phyloP scores from a whole-genome alignment of 2,797 vertebrate genomes.

The Allochrocebus solatus region DNA sequence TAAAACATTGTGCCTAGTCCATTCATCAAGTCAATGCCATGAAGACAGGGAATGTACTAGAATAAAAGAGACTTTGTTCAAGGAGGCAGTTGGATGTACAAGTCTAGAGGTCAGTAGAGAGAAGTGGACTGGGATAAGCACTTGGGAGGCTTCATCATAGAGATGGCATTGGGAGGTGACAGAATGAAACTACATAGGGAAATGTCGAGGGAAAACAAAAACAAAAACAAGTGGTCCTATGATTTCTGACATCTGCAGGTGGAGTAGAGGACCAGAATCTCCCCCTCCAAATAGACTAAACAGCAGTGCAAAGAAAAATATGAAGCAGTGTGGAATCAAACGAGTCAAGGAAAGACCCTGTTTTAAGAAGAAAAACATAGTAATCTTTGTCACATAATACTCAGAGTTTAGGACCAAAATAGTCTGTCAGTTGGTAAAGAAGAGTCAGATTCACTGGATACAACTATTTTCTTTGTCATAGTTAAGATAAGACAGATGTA shows the following conservation, averaged over 20 bases:
- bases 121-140: not conserved
- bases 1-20: not conserved
- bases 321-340: accelerated
- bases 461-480: not conserved
- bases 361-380: not conserved
- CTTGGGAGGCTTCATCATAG: not conserved
- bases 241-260: not conserved
- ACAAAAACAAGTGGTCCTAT: not conserved
- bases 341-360: not conserved
- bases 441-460: not conserved
- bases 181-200: not conserved
- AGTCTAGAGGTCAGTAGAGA: not conserved
- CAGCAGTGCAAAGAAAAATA: not conserved
- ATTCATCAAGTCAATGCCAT: not conserved
- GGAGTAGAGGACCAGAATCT: not conserved
- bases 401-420: not conserved
- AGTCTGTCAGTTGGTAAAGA: not conserved
- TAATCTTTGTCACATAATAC: not conserved
- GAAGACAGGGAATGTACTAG: not conserved
- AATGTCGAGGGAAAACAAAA: not conserved
- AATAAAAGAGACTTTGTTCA: not conserved
- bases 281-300: not conserved
- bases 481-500: not conserved
- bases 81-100: not conserved
- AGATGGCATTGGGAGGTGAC: not conserved